Evolutionary conservation across 2,888 invertebrate genomes (phyloP), one percentile per base, ranked within the genome.

Genomic region (Lochmaea crataegi): DNA sequence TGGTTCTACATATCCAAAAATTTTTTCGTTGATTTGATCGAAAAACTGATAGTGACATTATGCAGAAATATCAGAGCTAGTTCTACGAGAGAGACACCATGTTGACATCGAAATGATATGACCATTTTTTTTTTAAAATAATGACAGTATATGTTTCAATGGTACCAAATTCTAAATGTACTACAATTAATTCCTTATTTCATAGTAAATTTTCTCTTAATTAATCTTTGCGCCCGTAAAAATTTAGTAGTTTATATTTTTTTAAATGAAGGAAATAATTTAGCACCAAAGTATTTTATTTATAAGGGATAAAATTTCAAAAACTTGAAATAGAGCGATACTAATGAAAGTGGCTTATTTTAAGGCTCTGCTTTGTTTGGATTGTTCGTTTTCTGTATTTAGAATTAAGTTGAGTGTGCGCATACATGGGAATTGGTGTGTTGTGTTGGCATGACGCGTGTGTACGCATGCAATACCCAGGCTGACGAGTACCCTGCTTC

Each of bases 401-500:
- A 45, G 18, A 48, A 48, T 68, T 22, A 16, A 57, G 51, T 42
- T 45, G 68, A 18, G 53, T 70, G 61, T 65, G 65, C 10, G 48
- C 41, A 61, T 71, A 65, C 67, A 68, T 32, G 67, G 18, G 42
- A 67, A 42, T 65, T 58, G 68, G 66, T 65, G 71, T 71, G 60
- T 57, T 70, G 75, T 56, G 70, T 56, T 70, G 64, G 75, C 75
- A 75, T 73, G 75, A 79, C 77, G 80, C 78, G 80, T 78, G 77
- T 79, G 80, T 77, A 81, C 81, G 84, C 82, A 84, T 84, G 87
- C 86, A 84, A 83, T 83, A 84, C 80, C 82, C 83, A 84, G 85
- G 85, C 86, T 86, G 84, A 86, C 86, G 85, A 86, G 83, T 84
- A 86, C 85, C 87, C 86, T 86, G 86, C 87, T 87, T 86, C 90